phyloP scores from a whole-genome alignment of 2,113 vertebrate species.

The Sprattus sprattus region DNA sequence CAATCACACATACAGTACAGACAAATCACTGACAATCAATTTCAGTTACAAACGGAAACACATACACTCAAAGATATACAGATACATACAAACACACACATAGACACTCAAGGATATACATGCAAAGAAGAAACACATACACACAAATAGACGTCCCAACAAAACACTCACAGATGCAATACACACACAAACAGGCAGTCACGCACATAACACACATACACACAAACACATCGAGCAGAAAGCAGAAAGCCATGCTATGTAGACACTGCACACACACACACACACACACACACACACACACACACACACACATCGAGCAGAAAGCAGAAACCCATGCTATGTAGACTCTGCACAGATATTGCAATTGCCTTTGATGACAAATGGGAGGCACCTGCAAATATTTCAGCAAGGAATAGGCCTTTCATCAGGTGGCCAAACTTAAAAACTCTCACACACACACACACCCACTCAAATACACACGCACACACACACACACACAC shows the following conservation, averaged over 20 bases:
- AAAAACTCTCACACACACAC: neutral
- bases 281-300: no score
- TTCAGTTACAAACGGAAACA: neutral
- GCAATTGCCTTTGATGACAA: no score
- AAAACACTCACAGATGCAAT: neutral
- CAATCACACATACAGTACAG: neutral
- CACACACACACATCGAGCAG: constrained; percentile 1
- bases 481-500: neutral
- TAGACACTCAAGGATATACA: no score
- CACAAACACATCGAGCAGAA: neutral
- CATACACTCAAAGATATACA: neutral
- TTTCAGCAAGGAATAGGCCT: no score
- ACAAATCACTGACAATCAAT: neutral
- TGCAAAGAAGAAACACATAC: no score
- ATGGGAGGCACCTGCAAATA: no score
- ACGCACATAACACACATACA: neutral
- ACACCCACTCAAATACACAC: neutral
- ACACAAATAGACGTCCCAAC: no score
- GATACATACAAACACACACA: neutral
- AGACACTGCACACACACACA: neutral
- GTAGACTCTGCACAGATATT: neutral
- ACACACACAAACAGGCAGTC: neutral
- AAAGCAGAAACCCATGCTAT: no score
- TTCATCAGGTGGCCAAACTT: no score
- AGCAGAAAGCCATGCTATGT: neutral